Base-by-base conservation (phyloP, 1,140 invertebrate genomes). In the Conus ventricosus region DNA sequence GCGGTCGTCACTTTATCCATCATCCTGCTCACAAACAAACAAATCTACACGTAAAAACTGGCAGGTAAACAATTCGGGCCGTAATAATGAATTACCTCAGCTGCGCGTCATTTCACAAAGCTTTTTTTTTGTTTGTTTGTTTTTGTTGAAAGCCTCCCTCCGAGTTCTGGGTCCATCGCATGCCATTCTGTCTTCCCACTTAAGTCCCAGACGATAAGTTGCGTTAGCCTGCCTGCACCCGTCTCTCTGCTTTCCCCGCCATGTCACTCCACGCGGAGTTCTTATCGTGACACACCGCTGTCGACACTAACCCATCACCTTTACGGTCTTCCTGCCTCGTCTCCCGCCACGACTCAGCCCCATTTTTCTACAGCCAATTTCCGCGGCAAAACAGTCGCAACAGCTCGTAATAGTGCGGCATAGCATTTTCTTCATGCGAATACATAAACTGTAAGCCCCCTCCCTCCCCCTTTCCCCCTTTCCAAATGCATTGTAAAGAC, bases 321-420 rank as follows among this genome's bases (percentile, higher is more conserved):
- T 71, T 71, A 71, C 20, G 20, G 23, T 20, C 20, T 20, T 20
- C 67, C 23, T 71, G 67, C 23, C 67, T 23, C 23, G 15, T 20
- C 23, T 11, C 20, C 15, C 20, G 67, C 6, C 67, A 20, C 23
- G 20, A 20, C 67, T 23, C 67, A 71, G 11, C 67, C 67, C 15
- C 23, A 23, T 71, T 71, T 71, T n/a, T 71, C 67, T 71, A 71
- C 67, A 71, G 67, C 67, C 67, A 71, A 71, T 71, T 71, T 71
- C 67, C 67, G 17, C 67, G 1, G 17, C 17, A 13, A 71, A 71
- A 71, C 67, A 71, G 67, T n/a, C 20, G 67, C 67, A 20, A 71
- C 67, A n/a, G 67, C 67, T 71, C 67, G 67, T 71, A 71, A 20
- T 71, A 71, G 67, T 23, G 23, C 20, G 11, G 67, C 20, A 23